Base-by-base conservation (phyloP, 2,888 invertebrate genomes). In the Candidula unifasciata region DNA sequence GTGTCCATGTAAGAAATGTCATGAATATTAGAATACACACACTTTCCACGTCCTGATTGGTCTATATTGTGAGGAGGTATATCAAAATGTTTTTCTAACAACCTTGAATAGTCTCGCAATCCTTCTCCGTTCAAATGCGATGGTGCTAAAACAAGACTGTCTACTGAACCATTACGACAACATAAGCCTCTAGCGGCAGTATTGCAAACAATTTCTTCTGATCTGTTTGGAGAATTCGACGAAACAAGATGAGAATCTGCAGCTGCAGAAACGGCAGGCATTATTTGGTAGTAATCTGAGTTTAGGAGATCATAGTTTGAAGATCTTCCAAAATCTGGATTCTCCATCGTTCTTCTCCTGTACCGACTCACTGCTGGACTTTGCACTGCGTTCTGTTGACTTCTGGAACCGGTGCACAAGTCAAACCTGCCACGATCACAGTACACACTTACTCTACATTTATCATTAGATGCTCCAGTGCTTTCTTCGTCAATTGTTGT, bases 401-500 rank as follows among this genome's bases (percentile, higher is more conserved):
- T 66, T 27, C 66, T 66, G 0, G 16, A 3, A 33, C 27, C 3
- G 35, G 10, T 33, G 27, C 57, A 10, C 30, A 44, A n/a, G 64
- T 44, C 35, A 66, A n/a, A 24, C 44, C n/a, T 54, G 57, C 54
- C 18, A 30, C 35, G 2, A 35, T 33, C 35, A 21, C 18, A 21
- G 18, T 16, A 21, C 8, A 18, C 24, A 33, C 6, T 44, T 71
- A n/a, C 27, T 8, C 27, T 52, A 2, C 57, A n/a, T 18, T 16
- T 13, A 10, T 30, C 10, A 35, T 13, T 24, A 24, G 35, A 3
- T 16, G 33, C 16, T 8, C 37, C 37, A 0, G 83, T 16, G 18
- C 89, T 89, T 73, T 91, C 91, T 86, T 91, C 91, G 84, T 91
- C 89, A 64, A 91, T 91, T 44, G 89, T 91, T 24, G 91, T 89